phyloP scores from a whole-genome alignment of 2,888 invertebrate genomes.

The Diaphora mendica region DNA sequence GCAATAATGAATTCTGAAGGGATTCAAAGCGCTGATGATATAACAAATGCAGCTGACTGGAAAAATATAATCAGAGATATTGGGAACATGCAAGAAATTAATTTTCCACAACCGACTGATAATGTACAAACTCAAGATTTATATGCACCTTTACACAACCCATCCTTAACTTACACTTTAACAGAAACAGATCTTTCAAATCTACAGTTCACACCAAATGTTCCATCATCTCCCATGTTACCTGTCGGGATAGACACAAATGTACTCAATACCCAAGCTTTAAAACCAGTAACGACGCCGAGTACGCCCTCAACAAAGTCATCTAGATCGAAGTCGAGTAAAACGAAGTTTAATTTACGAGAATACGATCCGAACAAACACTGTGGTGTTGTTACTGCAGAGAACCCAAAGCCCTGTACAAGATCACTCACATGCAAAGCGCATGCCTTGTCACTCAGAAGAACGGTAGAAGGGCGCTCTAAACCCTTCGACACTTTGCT shows the following conservation, averaged over 20 bases:
- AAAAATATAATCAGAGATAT: slow-evolving; percentile 84
- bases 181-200: slow-evolving; percentile 71
- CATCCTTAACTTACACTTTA: slow-evolving; percentile 67
- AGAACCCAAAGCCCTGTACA: slow-evolving; percentile 91
- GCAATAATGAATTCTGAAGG: slow-evolving; percentile 85
- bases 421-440: slow-evolving; percentile 91
- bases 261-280: slow-evolving; percentile 42
- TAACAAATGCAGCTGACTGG: slow-evolving; percentile 81
- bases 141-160: slow-evolving; percentile 66
- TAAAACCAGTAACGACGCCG: slow-evolving; percentile 56
- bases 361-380: slow-evolving; percentile 94
- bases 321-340: slow-evolving; percentile 71
- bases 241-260: slow-evolving; percentile 62
- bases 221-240: slow-evolving; percentile 63
- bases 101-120: slow-evolving; percentile 75
- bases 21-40: slow-evolving; percentile 82
- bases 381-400: slow-evolving; percentile 91
- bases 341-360: slow-evolving; percentile 83
- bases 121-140: slow-evolving; percentile 69
- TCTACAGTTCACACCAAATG: slow-evolving; percentile 74
- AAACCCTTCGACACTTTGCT: slow-evolving; percentile 92
- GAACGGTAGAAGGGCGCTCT: slow-evolving; percentile 90
- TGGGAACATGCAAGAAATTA: slow-evolving; percentile 81
- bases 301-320: slow-evolving; percentile 66
- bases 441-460: slow-evolving; percentile 89